These are phyloP conservation scores for Diploptera punctata DNA, from an alignment of 2,888 invertebrate species.

Conservation along the genomic window DNA sequence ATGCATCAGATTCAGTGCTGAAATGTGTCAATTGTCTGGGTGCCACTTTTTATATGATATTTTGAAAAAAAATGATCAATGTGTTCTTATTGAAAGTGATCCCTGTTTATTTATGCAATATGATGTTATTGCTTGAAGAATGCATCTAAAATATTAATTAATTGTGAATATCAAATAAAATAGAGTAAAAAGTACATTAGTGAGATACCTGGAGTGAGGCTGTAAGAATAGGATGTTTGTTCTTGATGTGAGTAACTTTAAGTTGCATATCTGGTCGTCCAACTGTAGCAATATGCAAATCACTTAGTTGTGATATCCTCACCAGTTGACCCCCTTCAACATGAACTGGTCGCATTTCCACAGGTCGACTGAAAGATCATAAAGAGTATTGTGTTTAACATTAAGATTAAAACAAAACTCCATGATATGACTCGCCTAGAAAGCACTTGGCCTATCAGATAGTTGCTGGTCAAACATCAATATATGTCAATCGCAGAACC, in stretches of 20 bases:
- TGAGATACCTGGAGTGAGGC: constrained; percentile 55
- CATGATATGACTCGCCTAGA: not conserved
- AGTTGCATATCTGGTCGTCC: constrained; percentile 70
- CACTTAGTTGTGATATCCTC: constrained; percentile 67
- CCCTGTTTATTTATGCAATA: too few relatives aligned
- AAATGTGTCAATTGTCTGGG: too few relatives aligned
- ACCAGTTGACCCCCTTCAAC: constrained; percentile 67
- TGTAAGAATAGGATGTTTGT: constrained; percentile 62
- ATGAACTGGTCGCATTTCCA: constrained; percentile 65
- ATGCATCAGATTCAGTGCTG: too few relatives aligned
- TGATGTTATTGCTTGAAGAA: too few relatives aligned
- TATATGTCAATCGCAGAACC: too few relatives aligned
- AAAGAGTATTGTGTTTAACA: not conserved
- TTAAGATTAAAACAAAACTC: not conserved
- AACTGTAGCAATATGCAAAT: constrained; percentile 68
- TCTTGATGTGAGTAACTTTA: constrained; percentile 67
- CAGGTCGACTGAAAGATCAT: constrained; percentile 40
- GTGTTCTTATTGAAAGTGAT: too few relatives aligned
- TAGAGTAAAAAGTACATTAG: not conserved
- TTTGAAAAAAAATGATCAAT: too few relatives aligned
- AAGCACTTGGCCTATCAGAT: too few relatives aligned
- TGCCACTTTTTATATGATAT: too few relatives aligned
- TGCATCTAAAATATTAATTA: too few relatives aligned
- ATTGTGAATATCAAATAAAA: not conserved
- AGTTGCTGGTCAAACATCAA: too few relatives aligned